Evolutionary conservation across 2,797 vertebrate species (phyloP), one percentile per base, ranked within the genome.

Genomic region (Threskiornis aethiopicus): DNA sequence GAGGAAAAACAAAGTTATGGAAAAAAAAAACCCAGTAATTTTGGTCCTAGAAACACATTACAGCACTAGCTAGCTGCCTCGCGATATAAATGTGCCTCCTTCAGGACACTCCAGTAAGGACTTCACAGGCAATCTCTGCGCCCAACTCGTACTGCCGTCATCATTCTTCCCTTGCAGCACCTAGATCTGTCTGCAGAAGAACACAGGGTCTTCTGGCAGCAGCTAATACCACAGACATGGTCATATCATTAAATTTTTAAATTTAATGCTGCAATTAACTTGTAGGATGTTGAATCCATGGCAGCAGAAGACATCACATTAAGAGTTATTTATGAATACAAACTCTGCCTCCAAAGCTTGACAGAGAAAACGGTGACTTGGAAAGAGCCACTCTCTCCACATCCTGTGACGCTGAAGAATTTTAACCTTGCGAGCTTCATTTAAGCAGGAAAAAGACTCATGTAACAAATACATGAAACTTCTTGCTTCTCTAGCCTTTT

Each of bases 31-130:
- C 37, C 37, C 31, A 24, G 22, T 46, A 59, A 79, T 57, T 91
- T 88, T 72, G 58, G 44, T 86, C 49, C 33, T 37, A 67, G 42
- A 94, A 84, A 71, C 16, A 83, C 67, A 59, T 39, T 51, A 76
- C 14, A 57, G 46, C 58, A 72, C 11, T 67, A 39, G 52, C 15
- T 65, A 72, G 26, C 14, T 88, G 61, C 35, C 28, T n/a, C 78
- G 14, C 0, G 0, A 76, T n/a, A 19, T 41, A 70, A 42, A 46
- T 13, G 2, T 49, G 44, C 13, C 46, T 72, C 41, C 39, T 67
- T 58, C 67, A 61, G 35, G 65, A 84, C 42, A 39, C 28, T 49
- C 35, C 0, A 6, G 14, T 28, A 73, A 78, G 12, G 71, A 65
- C 14, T 61, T 26, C 24, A 46, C 28, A 65, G 19, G 24, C 29